Conservation (phyloP, 1,140 invertebrate genomes). For the Drosophila pseudoobscura region DNA sequence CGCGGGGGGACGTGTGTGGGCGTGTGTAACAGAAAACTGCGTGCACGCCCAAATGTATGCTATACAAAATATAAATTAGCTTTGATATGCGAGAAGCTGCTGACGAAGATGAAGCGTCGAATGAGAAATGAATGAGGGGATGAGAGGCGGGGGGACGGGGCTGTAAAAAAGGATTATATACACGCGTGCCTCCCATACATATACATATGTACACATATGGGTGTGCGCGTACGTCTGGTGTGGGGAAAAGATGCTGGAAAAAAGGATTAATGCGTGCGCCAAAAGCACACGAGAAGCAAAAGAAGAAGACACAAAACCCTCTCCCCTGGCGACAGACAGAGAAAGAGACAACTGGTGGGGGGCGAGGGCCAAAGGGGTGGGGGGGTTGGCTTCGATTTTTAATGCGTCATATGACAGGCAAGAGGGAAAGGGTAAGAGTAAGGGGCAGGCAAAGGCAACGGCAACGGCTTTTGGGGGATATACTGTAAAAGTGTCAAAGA, state of each 20-base stretch:
- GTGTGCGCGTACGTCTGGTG: neutral
- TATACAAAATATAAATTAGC: constrained; percentile 80
- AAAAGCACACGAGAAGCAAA: constrained; percentile 34
- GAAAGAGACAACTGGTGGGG: neutral
- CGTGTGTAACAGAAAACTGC: constrained; percentile 32
- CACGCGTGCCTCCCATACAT: constrained; percentile 49
- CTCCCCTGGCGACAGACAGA: neutral
- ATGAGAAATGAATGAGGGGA: constrained; percentile 10
- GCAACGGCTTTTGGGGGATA: neutral
- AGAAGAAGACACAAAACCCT: constrained; percentile 45
- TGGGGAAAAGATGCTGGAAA: constrained; percentile 73
- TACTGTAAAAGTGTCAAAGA: constrained; percentile 66
- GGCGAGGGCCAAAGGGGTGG: neutral
- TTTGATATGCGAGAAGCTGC: constrained; percentile 76
- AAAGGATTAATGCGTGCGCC: constrained; percentile 76
- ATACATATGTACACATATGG: constrained; percentile 24
- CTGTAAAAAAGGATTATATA: constrained; percentile 79
- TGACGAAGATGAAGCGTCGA: constrained; percentile 47
- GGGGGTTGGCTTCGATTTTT: constrained; percentile 65
- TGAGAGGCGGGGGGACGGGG: constrained; percentile 23
- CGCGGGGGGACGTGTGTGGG: neutral
- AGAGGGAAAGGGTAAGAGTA: neutral
- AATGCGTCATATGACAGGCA: constrained; percentile 70
- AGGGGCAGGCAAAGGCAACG: constrained; percentile 14
- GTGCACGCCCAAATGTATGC: constrained; percentile 72